Evolutionary conservation across 2,888 invertebrate genomes (phyloP).

Genomic region (Notocelia uddmanniana): DNA sequence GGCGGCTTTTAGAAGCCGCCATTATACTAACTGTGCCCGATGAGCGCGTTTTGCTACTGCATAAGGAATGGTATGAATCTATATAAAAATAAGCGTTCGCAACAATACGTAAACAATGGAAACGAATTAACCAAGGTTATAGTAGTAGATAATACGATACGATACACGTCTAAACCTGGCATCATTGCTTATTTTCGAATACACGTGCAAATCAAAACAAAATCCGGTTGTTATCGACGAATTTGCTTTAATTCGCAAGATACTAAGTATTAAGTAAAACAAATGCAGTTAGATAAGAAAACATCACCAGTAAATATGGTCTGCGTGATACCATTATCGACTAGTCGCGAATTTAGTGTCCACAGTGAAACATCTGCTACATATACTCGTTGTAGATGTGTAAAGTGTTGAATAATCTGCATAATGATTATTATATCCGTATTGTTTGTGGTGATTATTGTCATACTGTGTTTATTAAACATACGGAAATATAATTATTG

Average conservation of each 20-base stretch:
- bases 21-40: too few species aligned
- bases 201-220: not conserved
- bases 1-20: too few species aligned
- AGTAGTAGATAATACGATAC: too few species aligned
- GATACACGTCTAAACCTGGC: too few species aligned
- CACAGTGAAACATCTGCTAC: not conserved
- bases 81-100: too few species aligned
- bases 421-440: not conserved
- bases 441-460: not conserved
- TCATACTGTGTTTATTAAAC: not conserved
- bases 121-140: too few species aligned
- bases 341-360: not conserved
- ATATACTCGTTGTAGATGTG: not conserved
- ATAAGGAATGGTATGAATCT: too few species aligned
- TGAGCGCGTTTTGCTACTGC: too few species aligned
- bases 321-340: not conserved
- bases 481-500: not conserved
- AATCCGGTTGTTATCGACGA: not conserved
- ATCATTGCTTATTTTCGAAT: not conserved
- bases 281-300: not conserved
- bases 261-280: not conserved
- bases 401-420: not conserved
- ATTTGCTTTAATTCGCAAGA: not conserved
- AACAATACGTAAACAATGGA: too few species aligned
- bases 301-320: not conserved